These are phyloP conservation scores for Philonicus albiceps DNA, from an alignment of 2,888 invertebrate species.

Conservation along the genomic window DNA sequence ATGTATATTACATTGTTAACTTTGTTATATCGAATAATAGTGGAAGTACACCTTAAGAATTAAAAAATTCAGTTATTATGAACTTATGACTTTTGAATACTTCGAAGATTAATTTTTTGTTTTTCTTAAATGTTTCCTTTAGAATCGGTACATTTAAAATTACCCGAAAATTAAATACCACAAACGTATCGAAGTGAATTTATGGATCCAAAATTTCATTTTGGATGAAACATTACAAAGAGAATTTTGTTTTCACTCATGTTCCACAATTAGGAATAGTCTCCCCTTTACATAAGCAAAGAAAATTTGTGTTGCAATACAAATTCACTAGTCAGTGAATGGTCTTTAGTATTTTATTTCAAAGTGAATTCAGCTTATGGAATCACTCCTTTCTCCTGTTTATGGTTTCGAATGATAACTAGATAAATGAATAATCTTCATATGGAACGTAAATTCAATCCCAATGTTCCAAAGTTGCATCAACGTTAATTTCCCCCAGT, in stretches of 20 bases:
- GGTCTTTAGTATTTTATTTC: neutral
- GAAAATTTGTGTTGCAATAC: neutral
- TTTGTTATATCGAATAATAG: no score
- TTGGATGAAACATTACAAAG: neutral
- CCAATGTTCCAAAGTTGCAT: neutral
- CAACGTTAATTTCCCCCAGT: neutral
- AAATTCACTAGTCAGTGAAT: neutral
- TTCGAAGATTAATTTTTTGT: no score
- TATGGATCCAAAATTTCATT: neutral
- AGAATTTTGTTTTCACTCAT: neutral
- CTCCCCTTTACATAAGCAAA: neutral
- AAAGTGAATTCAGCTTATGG: neutral
- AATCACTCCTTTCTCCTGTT: neutral
- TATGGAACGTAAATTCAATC: neutral
- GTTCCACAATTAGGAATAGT: neutral
- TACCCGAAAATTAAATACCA: neutral
- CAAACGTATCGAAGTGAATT: neutral
- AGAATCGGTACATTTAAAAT: neutral
- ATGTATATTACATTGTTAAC: no score
- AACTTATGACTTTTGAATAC: no score
- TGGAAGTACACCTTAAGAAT: no score
- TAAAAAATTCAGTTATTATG: no score
- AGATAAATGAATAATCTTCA: neutral
- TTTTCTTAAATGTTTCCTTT: neutral
- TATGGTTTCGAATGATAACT: neutral